Conservation (phyloP, 2,888 invertebrate genomes). For the Anarsia innoxiella region DNA sequence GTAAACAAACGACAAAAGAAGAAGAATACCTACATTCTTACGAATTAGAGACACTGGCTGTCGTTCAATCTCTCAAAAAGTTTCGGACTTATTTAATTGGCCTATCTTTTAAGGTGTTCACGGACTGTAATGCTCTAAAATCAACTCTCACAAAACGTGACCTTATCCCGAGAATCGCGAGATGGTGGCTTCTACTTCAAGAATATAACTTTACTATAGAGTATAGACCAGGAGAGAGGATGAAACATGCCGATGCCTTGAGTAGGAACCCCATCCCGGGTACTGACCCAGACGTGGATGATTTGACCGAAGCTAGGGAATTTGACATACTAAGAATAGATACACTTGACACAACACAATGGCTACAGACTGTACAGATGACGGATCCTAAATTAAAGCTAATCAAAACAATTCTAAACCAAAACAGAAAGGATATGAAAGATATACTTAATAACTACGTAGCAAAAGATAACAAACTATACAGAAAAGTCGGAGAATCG, state of each 20-base stretch:
- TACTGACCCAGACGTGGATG: neutral
- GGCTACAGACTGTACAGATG: conserved; percentile 9
- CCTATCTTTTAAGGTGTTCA: neutral
- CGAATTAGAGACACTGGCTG: conserved; percentile 35
- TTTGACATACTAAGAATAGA: neutral
- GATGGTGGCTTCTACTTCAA: neutral
- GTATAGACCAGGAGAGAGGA: neutral
- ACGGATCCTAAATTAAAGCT: conserved; percentile 3
- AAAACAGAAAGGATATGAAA: neutral
- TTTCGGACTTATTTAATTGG: conserved; percentile 27
- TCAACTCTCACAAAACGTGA: conserved; percentile 3
- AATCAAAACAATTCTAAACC: conserved; percentile 5
- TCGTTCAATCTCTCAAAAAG: conserved; percentile 26
- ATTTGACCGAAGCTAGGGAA: neutral
- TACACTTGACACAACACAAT: neutral
- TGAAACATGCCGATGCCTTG: conserved; percentile 1
- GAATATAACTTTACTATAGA: conserved; percentile 17
- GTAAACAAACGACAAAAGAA: conserved; percentile 23
- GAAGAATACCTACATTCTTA: conserved; percentile 28
- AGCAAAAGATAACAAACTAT: neutral
- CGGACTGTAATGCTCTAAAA: conserved; percentile 1
- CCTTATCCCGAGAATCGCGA: conserved; percentile 2
- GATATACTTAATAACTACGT: conserved; percentile 5
- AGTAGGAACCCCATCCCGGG: neutral
- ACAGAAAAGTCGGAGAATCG: neutral